Evolutionary conservation across 1,140 invertebrate genomes (phyloP).

Genomic region (Mylabris phalerata): DNA sequence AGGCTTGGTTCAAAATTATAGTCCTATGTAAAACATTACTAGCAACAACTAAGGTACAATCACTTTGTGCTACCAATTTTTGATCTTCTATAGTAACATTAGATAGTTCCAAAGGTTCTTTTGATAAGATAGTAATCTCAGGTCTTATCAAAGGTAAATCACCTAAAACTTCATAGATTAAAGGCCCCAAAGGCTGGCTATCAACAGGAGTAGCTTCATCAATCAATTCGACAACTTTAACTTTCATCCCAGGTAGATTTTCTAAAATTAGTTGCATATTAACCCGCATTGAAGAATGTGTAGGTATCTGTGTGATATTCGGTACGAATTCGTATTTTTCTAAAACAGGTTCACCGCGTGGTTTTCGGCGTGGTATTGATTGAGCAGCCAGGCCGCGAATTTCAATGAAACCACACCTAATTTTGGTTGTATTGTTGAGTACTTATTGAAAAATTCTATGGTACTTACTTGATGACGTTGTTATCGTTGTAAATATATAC

Average conservation of each 20-base stretch:
- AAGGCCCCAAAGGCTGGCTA: slow-evolving; percentile 44
- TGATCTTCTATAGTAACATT: slow-evolving; percentile 55
- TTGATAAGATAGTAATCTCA: slow-evolving; percentile 45
- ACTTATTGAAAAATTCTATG: background rate
- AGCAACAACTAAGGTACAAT: slow-evolving; percentile 50
- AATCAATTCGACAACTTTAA: slow-evolving; percentile 64
- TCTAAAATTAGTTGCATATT: slow-evolving; percentile 71
- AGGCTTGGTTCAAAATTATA: slow-evolving; percentile 38
- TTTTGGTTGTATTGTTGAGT: slow-evolving; percentile 26
- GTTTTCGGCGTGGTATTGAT: slow-evolving; percentile 61
- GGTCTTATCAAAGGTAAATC: slow-evolving; percentile 56
- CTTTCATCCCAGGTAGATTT: slow-evolving; percentile 59
- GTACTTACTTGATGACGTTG: background rate
- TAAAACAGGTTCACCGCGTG: slow-evolving; percentile 57
- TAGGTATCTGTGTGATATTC: slow-evolving; percentile 45
- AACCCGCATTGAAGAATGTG: slow-evolving; percentile 44
- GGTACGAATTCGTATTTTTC: slow-evolving; percentile 74
- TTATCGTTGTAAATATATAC: slow-evolving; percentile 1
- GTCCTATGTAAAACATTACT: slow-evolving; percentile 40
- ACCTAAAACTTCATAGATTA: slow-evolving; percentile 50
- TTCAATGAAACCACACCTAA: slow-evolving; percentile 73
- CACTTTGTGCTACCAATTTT: slow-evolving; percentile 51
- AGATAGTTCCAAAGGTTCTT: slow-evolving; percentile 46
- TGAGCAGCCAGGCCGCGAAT: slow-evolving; percentile 74
- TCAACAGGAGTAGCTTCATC: slow-evolving; percentile 45